Percentiles rank a stretch among this genome's conserved stretches.
Conservation (phyloP, 1,140 invertebrate species). For the Drosophila busckii region DNA sequence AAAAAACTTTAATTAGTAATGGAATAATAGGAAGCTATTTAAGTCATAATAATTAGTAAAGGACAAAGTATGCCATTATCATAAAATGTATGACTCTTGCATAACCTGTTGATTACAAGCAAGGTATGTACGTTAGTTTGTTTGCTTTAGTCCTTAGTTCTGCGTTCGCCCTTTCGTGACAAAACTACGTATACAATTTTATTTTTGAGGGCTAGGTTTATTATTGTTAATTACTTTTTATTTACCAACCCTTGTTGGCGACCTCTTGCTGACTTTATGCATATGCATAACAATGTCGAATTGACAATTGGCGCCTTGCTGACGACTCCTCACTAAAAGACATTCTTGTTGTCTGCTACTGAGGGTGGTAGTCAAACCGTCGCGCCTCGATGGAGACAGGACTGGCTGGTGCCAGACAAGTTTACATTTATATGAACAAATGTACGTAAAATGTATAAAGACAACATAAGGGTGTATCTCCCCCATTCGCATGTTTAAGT, state of each 20-base stretch:
- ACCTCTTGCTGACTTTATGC: conserved; percentile 2
- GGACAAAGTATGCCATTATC: no score
- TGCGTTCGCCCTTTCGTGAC: no score
- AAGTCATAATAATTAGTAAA: no score
- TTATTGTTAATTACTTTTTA: background rate
- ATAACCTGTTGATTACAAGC: no score
- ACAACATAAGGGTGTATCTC: conserved; percentile 1
- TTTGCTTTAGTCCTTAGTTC: no score
- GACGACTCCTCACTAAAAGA: conserved; percentile 8
- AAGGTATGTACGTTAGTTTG: no score
- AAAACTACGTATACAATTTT: no score
- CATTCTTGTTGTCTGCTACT: background rate
- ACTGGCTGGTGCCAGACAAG: conserved; percentile 45
- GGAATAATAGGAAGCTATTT: background rate
- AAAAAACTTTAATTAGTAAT: background rate
- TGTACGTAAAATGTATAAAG: background rate
- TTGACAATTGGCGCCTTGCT: conserved; percentile 22
- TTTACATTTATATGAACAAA: conserved; percentile 12
- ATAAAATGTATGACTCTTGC: no score
- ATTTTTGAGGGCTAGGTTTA: no score
- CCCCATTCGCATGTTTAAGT: no score
- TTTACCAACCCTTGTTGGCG: conserved; percentile 3
- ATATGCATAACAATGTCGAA: conserved; percentile 22
- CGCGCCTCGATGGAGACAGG: conserved; percentile 56
- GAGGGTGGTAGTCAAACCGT: conserved; percentile 28